These are phyloP conservation scores for Oncorhynchus mykiss DNA, from an alignment of 2,113 vertebrate species.

Conservation along the genomic window DNA sequence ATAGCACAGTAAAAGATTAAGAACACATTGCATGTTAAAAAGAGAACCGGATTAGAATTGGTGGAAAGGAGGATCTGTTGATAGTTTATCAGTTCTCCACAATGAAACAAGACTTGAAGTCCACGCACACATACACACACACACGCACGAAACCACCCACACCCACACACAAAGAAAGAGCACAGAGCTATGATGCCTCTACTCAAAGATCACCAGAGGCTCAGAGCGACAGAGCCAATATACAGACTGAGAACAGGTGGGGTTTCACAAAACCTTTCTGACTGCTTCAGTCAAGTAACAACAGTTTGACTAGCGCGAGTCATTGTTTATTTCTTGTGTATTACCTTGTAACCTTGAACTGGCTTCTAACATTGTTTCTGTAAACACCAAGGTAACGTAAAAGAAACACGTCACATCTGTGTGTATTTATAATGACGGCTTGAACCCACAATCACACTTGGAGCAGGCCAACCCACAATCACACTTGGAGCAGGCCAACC, in stretches of 20 bases:
- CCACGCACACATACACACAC: neutral
- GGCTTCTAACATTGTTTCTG: neutral
- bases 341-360: neutral
- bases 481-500: neutral
- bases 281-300: neutral
- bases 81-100: neutral
- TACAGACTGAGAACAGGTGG: neutral
- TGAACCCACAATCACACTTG: neutral
- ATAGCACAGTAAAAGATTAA: conserved; percentile 42
- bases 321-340: neutral
- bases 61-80: neutral
- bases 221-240: neutral
- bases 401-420: neutral
- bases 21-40: conserved; percentile 22
- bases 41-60: neutral
- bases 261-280: neutral
- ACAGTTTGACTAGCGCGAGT: neutral
- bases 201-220: neutral
- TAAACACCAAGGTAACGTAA: neutral
- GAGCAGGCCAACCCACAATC: neutral
- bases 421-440: neutral
- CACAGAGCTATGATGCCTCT: neutral
- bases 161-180: neutral
- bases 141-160: neutral
- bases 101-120: neutral